Base-by-base conservation (phyloP, 1,140 invertebrate genomes). In the Gerris buenoi region DNA sequence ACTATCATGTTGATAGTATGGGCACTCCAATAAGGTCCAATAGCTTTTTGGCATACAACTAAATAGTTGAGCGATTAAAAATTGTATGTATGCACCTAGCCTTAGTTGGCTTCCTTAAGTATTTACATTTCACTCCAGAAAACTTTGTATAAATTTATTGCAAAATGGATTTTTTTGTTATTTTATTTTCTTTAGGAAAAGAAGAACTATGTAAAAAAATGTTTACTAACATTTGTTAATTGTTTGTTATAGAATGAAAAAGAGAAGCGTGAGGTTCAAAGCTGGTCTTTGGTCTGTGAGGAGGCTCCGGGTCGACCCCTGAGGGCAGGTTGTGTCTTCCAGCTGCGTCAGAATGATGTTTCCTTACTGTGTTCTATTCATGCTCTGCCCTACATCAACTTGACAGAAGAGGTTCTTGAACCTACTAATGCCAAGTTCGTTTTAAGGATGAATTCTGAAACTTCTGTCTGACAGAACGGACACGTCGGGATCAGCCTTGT, bases 341-440 rank as follows among this genome's bases (percentile, higher is more conserved):
- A 97, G 75, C 81, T 99, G 5, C 81, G 94, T 22, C 94, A 97
- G 77, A 92, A 91, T 70, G 95, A 98, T 74, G 84, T 98, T 2
- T 95, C 93, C 0, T 79, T 99, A 0, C 80, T 97, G 70, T 95
- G 95, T 74, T 85, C 85, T 1, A 85, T 96, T 25, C 84, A 88
- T 71, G 83, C 84, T 70, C 76, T 99, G 70, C 95, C 96, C 0
- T 91, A 95, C 80, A 93, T 97, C 74, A 92, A 90, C 77, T 81
- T 99, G 1, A 89, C 89, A 0, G 94, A 99, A 77, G 93, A 98
- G 79, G 87, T 98, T 0, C n/a, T n/a, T n/a, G n/a, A n/a, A n/a
- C 88, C 97, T 22, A 92, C 97, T 81, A 92, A 93, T 0, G 94
- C 95, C 64, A 92, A 93, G 73, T 98, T 98, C 84, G 87, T 97